A percentile compares a stretch with the other conserved stretches of the same genome.
phyloP scores from a whole-genome alignment of 2,797 vertebrate genomes.

The Gila robusta region DNA sequence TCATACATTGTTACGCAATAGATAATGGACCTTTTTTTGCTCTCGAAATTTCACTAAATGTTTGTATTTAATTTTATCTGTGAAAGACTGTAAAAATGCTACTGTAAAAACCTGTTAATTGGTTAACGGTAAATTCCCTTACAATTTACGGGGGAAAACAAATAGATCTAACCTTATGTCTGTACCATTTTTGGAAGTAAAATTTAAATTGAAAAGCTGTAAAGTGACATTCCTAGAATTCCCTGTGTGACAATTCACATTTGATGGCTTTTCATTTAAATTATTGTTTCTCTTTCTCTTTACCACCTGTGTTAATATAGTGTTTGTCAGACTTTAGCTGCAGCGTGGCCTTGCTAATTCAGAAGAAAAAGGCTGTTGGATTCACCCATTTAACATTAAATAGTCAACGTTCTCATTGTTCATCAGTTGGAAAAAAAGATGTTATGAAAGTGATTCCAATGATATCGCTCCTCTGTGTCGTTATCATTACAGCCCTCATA shows the following conservation, averaged over 20 bases:
- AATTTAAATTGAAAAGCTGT: not conserved
- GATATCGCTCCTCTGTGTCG: not conserved
- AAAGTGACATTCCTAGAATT: too few relatives aligned
- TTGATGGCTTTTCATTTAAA: too few relatives aligned
- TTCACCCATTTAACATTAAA: not conserved
- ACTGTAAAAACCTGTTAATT: too few relatives aligned
- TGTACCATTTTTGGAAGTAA: not conserved
- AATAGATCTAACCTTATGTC: not conserved
- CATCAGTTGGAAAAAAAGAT: not conserved
- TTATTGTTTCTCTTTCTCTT: not conserved
- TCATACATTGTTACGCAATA: too few relatives aligned
- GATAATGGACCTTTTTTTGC: too few relatives aligned
- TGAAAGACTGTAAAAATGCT: too few relatives aligned
- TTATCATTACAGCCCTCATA: not conserved
- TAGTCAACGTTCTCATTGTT: not conserved
- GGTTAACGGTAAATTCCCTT: not conserved
- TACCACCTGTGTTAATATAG: not conserved
- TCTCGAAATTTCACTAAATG: not conserved
- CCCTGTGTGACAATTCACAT: too few relatives aligned
- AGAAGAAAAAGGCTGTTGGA: too few relatives aligned
- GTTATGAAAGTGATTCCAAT: not conserved
- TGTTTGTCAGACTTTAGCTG: not conserved
- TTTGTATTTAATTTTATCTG: not conserved
- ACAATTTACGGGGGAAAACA: not conserved
- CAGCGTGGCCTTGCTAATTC: not conserved